Base-by-base conservation (phyloP, 2,888 invertebrate genomes). In the Bombyx huttoni region DNA sequence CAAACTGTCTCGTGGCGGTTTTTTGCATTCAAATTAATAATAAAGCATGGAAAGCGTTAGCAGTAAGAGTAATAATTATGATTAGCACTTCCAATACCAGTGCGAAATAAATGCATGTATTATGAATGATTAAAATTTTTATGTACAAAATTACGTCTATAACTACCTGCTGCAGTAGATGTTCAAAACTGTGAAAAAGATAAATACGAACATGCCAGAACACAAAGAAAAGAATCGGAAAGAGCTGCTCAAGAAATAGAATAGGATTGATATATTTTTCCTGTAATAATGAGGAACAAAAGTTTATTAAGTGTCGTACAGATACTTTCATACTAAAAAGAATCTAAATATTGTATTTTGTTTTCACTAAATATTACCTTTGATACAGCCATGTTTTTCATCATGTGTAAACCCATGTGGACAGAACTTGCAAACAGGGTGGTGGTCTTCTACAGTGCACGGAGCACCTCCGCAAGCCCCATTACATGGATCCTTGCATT, bases 341-440 rank as follows among this genome's bases (percentile, higher is more conserved):
- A 40, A 40, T 40, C 72, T 68, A 75, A 69, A 73, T 71, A 68
- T 63, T 65, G 63, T 66, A 68, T 58, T 64, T 68, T 69, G 67
- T 68, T 68, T 66, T 73, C 69, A 62, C 69, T 65, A 64, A 40
- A 40, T 40, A 40, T 96, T 97, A 97, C 97, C 96, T 96, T 96
- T 95, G 90, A 95, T 93, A 91, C 97, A 97, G 94, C 96, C 96
- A 90, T 94, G 94, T 91, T 93, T 93, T 80, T 94, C 92, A 90
- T 97, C 96, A 86, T 95, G 94, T 90, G 93, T 93, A 91, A 94
- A 97, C 90, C 96, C 97, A 87, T 92, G 92, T 78, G 97, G 96
- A 91, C 97, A 97, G 92, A 95, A 96, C 93, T 96, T 96, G 94
- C 97, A 97, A 86, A 95, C 93, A 68, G 97, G 94, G 90, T 94